Evolutionary conservation across 2,113 vertebrate species (phyloP), one percentile per base, ranked within the genome.

Genomic region (Cairina moschata): DNA sequence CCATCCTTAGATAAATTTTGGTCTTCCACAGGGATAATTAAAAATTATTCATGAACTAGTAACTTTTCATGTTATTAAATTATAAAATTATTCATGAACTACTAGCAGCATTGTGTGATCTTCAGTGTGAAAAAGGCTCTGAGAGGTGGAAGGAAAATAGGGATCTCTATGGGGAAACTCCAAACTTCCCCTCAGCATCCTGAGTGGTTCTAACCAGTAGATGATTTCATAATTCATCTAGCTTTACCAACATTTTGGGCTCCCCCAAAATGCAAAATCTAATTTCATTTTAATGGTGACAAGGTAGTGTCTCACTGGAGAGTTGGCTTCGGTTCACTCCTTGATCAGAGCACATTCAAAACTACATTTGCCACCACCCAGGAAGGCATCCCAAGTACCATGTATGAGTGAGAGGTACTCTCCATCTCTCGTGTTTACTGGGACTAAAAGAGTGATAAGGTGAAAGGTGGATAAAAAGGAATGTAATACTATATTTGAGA

Each of bases 201-300:
- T 79, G 42, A 55, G 71, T 42, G 22, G 13, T 75, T 85, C 62
- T 85, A 34, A 83, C 8, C 1, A 10, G 17, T 7, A 68, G 13
- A 28, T 6, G 63, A 23, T 58, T 32, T 88, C 11, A 11, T 38
- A 76, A 68, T 29, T 68, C 6, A 52, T 68, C 52, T 58, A 58
- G 6, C 4, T 12, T 34, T 8, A 69, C 13, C 1, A 5, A 8
- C 9, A 85, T 4, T 10, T 21, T 12, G 68, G 2, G 8, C 1
- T 88, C 13, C 11, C 13, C 5, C 14, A 60, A 60, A 82, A 85
- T 54, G 48, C 6, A 72, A 93, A 76, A 40, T 52, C 20, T 4
- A 60, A 6, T 2, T 60, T 55, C 12, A 60, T 88, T 88, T 76
- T 40, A 48, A 2, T 32, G 6, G 5, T 42, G 17, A 86, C 34